Conservation (phyloP, 2,888 invertebrate genomes). For the Conops quadrifasciatus region DNA sequence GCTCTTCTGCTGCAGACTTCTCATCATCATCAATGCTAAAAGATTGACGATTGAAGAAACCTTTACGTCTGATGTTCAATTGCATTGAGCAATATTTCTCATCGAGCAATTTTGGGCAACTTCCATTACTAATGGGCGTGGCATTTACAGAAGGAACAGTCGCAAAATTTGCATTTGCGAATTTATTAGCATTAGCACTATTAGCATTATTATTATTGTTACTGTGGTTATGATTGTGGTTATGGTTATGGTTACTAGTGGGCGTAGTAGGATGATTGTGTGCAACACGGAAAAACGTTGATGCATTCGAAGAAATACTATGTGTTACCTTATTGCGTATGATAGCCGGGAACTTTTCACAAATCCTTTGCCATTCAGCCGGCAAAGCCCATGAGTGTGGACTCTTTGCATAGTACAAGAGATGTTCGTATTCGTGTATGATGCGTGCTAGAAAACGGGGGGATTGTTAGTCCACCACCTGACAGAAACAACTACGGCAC, state of each 20-base stretch:
- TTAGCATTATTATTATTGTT: neutral
- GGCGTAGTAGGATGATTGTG: constrained; percentile 21
- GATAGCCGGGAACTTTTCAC: constrained; percentile 61
- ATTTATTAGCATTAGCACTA: constrained; percentile 38
- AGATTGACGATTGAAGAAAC: constrained; percentile 56
- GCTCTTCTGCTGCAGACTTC: constrained; percentile 36
- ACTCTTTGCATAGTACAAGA: constrained; percentile 63
- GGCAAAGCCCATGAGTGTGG: constrained; percentile 64
- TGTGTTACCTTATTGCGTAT: constrained; percentile 65
- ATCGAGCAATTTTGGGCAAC: constrained; percentile 35
- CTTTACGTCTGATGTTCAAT: constrained; percentile 55
- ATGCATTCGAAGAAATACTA: constrained; percentile 42
- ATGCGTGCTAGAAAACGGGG: constrained; percentile 55
- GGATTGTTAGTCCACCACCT: too few species aligned
- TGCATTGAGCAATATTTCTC: constrained; percentile 41
- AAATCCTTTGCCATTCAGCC: constrained; percentile 61
- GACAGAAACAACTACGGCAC: too few species aligned
- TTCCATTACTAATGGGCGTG: constrained; percentile 34
- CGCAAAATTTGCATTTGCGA: constrained; percentile 25
- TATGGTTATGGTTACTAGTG: constrained; percentile 38
- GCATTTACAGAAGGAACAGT: constrained; percentile 26
- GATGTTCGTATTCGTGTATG: constrained; percentile 62
- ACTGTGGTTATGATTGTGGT: constrained; percentile 26
- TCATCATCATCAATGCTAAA: constrained; percentile 55
- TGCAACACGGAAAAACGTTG: constrained; percentile 36